Evolutionary conservation across 2,797 vertebrate species (phyloP).

Genomic region (Kryptopterus vitreolus): DNA sequence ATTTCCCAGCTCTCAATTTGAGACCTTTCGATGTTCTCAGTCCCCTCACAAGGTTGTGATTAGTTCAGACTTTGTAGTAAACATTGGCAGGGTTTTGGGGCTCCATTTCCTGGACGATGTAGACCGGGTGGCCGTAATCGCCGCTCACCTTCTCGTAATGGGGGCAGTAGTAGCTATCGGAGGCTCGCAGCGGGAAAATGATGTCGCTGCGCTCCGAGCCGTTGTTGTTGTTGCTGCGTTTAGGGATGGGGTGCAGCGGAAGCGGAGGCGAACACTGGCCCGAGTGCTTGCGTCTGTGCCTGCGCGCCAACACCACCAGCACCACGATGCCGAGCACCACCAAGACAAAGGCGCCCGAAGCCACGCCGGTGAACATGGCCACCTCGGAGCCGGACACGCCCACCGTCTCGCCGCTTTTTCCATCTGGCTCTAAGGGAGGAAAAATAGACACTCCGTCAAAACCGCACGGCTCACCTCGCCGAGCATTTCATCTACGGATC

Average conservation of each 20-base stretch:
- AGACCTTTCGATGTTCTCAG: conserved; percentile 12
- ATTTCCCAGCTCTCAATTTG: conserved; percentile 20
- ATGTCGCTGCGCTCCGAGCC: conserved; percentile 94
- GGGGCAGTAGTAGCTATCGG: conserved; percentile 91
- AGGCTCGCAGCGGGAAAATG: conserved; percentile 88
- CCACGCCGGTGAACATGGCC: conserved; percentile 86
- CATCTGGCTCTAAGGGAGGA: conserved; percentile 54
- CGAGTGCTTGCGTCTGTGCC: conserved; percentile 80
- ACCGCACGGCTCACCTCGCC: neutral
- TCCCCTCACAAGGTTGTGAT: neutral
- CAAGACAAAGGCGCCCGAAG: conserved; percentile 81
- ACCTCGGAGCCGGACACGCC: conserved; percentile 80
- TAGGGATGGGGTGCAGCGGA: conserved; percentile 91
- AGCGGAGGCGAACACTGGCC: conserved; percentile 84
- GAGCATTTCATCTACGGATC: too few relatives aligned
- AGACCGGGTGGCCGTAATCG: conserved; percentile 95
- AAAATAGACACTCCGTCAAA: neutral
- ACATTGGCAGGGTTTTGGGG: conserved; percentile 94
- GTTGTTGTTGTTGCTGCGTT: conserved; percentile 85
- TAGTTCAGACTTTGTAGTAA: conserved; percentile 86
- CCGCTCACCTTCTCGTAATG: conserved; percentile 95
- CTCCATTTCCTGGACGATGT: conserved; percentile 97
- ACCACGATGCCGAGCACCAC: conserved; percentile 83
- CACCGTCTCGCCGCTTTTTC: conserved; percentile 70
- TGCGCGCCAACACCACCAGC: conserved; percentile 76